Conservation (phyloP, 2,888 invertebrate genomes). For the Yponomeuta plumbellus region DNA sequence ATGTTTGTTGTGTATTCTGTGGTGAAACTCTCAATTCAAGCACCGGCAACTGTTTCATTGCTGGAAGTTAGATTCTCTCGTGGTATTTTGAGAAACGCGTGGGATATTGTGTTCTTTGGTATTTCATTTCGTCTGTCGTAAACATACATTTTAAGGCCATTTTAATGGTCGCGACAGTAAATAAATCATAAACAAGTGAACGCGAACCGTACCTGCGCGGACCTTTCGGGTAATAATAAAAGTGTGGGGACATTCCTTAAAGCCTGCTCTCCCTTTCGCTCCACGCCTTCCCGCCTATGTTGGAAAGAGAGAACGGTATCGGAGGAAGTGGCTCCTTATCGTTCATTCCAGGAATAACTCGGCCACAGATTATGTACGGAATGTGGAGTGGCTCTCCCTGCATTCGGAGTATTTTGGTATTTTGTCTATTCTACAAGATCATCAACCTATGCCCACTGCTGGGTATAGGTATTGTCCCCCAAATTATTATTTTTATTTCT, state of each 20-base stretch:
- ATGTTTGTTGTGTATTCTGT: no score
- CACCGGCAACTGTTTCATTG: no score
- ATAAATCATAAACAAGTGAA: constrained; percentile 12
- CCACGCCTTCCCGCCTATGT: constrained; percentile 19
- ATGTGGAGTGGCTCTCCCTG: background rate
- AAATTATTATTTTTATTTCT: no score
- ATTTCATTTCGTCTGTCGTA: background rate
- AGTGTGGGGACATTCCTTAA: constrained; percentile 60
- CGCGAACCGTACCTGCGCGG: constrained; percentile 4
- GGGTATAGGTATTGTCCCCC: no score
- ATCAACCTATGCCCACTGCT: no score
- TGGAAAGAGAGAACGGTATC: constrained; percentile 35
- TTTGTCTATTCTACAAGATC: background rate
- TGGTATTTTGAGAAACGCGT: no score
- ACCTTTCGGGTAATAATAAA: constrained; percentile 47
- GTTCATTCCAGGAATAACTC: constrained; percentile 71
- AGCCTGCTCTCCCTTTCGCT: constrained; percentile 32
- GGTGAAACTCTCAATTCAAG: no score
- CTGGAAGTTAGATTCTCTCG: no score
- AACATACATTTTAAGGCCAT: background rate
- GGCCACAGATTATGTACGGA: constrained; percentile 58
- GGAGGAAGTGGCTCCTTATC: constrained; percentile 61
- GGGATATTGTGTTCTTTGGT: no score
- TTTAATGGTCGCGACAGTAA: constrained; percentile 7
- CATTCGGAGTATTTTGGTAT: constrained; percentile 10